Evolutionary conservation across 1,140 invertebrate species (phyloP).

Genomic region (Parapsyche elsis): DNA sequence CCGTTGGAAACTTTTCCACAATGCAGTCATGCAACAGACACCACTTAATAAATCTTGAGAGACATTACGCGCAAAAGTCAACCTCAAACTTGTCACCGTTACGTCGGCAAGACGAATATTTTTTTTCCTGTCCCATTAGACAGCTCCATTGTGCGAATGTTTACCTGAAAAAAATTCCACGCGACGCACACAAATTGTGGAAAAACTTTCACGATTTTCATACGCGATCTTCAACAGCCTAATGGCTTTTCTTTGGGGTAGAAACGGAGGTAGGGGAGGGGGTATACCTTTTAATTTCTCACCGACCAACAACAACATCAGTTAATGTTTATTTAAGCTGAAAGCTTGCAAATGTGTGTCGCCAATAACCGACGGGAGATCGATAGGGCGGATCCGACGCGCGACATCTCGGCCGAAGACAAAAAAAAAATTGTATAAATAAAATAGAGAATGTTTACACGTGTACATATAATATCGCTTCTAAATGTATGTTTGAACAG

Average conservation of each 20-base stretch:
- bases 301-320: no score
- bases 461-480: background rate
- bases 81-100: no score
- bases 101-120: no score
- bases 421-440: conserved; percentile 28
- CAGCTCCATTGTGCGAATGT: background rate
- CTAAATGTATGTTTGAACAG: background rate
- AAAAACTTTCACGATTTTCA: conserved; percentile 2
- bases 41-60: no score
- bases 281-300: no score
- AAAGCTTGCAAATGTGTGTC: conserved; percentile 41
- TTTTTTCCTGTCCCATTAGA: background rate
- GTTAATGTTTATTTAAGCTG: conserved; percentile 45
- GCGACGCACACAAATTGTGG: background rate
- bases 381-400: conserved; percentile 49
- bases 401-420: conserved; percentile 54
- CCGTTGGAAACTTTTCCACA: no score
- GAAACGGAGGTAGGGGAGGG: background rate
- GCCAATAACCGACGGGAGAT: conserved; percentile 19
- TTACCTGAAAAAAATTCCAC: background rate
- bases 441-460: background rate
- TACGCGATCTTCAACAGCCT: background rate
- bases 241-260: background rate
- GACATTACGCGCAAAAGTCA: no score
- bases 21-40: no score